Evolutionary conservation across 2,797 vertebrate species (phyloP).

Genomic region (Microtus obscurus): DNA sequence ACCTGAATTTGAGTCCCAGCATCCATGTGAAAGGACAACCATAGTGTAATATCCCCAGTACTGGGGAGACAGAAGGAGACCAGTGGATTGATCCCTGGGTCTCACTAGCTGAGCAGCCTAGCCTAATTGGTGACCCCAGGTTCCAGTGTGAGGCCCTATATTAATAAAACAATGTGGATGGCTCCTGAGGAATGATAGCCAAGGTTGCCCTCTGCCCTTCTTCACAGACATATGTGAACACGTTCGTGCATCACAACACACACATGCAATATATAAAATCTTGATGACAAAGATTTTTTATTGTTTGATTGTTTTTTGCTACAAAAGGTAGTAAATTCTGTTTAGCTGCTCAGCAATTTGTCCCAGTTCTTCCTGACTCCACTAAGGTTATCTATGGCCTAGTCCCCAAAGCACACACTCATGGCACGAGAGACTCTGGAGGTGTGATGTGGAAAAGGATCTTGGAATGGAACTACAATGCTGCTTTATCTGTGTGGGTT

Average conservation of each 20-base stretch:
- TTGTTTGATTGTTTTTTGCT: neutral
- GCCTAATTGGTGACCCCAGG: neutral
- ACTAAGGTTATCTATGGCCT: neutral
- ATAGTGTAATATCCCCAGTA: neutral
- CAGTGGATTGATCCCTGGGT: neutral
- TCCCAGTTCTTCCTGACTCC: neutral
- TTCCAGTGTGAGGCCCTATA: neutral
- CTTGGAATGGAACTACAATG: neutral
- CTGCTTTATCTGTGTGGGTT: neutral
- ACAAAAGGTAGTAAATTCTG: neutral
- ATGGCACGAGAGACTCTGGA: slow-evolving; percentile 7
- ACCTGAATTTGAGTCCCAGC: neutral
- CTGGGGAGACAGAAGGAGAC: neutral
- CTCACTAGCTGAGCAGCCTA: neutral
- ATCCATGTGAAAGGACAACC: neutral
- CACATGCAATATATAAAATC: neutral
- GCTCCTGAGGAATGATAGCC: neutral
- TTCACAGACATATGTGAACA: neutral
- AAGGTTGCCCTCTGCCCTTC: neutral
- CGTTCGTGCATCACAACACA: neutral
- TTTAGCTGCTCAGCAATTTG: neutral
- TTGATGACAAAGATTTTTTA: neutral
- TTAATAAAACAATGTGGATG: neutral
- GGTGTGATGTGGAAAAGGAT: neutral
- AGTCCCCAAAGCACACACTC: neutral